Evolutionary conservation across 2,113 vertebrate genomes (phyloP).

Genomic region (Zosterops lateralis): DNA sequence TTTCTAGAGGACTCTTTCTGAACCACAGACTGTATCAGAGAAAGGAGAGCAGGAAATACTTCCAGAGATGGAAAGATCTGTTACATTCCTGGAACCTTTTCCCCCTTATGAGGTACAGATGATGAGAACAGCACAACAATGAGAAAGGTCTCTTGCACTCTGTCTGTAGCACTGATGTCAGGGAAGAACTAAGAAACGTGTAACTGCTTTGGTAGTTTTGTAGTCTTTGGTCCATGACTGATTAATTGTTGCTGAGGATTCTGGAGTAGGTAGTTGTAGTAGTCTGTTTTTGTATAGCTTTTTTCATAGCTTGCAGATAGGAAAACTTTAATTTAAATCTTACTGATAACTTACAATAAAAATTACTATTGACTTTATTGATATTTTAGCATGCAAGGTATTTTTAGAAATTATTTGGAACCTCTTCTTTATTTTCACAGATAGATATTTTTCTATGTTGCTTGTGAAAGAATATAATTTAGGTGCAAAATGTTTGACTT

Average conservation of each 20-base stretch:
- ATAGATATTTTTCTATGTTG: neutral
- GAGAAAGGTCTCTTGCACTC: neutral
- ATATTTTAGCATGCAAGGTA: neutral
- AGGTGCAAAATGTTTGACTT: neutral
- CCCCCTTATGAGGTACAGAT: neutral
- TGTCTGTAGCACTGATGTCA: neutral
- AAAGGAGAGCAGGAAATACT: slow-evolving; percentile 6
- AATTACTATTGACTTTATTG: neutral
- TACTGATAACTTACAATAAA: neutral
- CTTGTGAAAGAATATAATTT: neutral
- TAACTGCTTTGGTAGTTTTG: neutral
- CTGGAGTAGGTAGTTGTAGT: neutral
- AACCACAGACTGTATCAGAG: neutral
- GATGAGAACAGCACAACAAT: neutral
- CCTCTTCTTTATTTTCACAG: neutral
- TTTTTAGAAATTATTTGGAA: neutral
- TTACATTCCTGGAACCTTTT: neutral
- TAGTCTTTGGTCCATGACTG: neutral
- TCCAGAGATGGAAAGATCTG: neutral
- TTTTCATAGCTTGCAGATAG: neutral
- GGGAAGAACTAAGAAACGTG: neutral
- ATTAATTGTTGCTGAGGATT: neutral
- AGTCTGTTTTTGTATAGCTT: neutral
- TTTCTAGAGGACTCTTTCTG: neutral
- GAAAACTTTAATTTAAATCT: neutral